Evolutionary conservation across 2,797 vertebrate species (phyloP), one percentile per base, ranked within the genome.

Genomic region (Dryobates pubescens): DNA sequence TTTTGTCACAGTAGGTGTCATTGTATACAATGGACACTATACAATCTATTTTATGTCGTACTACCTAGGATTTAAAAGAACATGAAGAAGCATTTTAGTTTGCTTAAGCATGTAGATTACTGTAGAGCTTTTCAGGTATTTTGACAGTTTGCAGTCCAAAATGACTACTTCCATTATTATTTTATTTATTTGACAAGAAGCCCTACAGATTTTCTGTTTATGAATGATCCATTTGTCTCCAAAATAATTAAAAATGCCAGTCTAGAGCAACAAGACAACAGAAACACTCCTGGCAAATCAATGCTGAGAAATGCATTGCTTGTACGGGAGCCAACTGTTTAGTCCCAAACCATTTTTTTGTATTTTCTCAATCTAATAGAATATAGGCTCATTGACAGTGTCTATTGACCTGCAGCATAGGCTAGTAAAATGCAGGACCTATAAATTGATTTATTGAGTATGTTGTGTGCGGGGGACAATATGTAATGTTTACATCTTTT

Each of bases 1-100:
- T 98, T 98, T 98, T 98, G 97, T 98, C 98, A 97, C 97, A 97
- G 97, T 98, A 97, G 97, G 98, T 98, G 98, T 98, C 98, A 98
- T 97, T 97, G 97, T 97, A 88, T 98, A 98, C 98, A 96, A 97
- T 95, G 97, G 98, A 97, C 97, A 98, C 97, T 98, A 78, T 90
- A 96, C 95, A 98, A 98, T 98, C 98, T 98, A 97, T 98, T 98
- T 98, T 98, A 98, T 98, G 95, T 94, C 76, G 29, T 61, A 36
- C 61, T 87, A 89, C 76, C 96, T 93, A 91, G 88, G 94, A 92
- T 96, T 97, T 96, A 92, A 96, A 97, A 95, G 80, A 96, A 93
- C 88, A 92, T 1, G 2, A 93, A 89, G 87, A 72, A 96, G 84
- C 86, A 70, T 96, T 97, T 96, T 74, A 53, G 95, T 96, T 95